Conservation (phyloP, 2,113 vertebrate genomes). For the crab-eating macaque (Macaca fascicularis) region DNA sequence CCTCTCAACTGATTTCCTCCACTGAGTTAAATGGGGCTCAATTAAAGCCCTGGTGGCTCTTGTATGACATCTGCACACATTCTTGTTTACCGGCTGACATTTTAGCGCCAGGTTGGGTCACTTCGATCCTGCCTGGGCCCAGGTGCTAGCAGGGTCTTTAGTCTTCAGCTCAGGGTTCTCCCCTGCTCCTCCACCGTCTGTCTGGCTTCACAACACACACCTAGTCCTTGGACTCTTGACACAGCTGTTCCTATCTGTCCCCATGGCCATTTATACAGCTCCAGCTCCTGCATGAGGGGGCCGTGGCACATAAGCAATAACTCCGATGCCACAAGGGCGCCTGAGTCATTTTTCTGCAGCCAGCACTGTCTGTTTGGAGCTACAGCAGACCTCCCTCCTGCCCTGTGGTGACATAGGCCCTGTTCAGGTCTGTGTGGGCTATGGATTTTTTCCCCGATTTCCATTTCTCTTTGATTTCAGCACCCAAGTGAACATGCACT, state of each 20-base stretch:
- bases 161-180: not conserved
- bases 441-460: constrained; percentile 6
- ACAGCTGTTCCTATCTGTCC: not conserved
- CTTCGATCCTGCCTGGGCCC: not conserved
- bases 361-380: constrained; percentile 53
- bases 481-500: not conserved
- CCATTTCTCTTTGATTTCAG: constrained; percentile 54
- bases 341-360: constrained; percentile 58
- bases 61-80: not conserved
- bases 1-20: not conserved
- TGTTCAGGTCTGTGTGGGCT: not conserved
- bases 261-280: constrained; percentile 55
- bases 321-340: constrained; percentile 60
- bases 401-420: not conserved
- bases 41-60: not conserved
- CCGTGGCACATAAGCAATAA: constrained; percentile 47
- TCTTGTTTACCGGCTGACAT: not conserved
- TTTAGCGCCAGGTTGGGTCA: not conserved
- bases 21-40: not conserved
- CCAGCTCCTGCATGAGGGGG: rapidly evolving
- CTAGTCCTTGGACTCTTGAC: constrained; percentile 36
- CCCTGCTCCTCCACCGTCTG: not conserved
- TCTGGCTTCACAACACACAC: constrained; percentile 58
- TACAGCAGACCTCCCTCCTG: not conserved
- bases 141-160: not conserved